Evolutionary conservation across 1,140 invertebrate species (phyloP).

Genomic region (Drosophila pseudoobscura): DNA sequence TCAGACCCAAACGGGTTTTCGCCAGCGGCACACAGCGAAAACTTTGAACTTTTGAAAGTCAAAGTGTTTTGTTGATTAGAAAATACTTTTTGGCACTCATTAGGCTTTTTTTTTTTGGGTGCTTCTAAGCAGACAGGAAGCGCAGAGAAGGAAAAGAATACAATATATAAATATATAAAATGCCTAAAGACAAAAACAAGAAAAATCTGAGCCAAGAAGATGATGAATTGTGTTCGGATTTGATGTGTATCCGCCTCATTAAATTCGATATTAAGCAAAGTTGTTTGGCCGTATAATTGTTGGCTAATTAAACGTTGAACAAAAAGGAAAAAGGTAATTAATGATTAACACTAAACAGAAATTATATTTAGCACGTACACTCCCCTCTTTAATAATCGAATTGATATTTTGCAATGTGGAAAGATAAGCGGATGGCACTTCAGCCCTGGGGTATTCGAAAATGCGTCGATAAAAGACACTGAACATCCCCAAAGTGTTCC

Average conservation of each 20-base stretch:
- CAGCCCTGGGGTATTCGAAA: constrained; percentile 3
- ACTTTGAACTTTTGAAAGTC: constrained; percentile 13
- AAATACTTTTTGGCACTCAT: constrained; percentile 31
- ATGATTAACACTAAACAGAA: background rate
- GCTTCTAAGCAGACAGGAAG: constrained; percentile 29
- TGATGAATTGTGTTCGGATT: constrained; percentile 23
- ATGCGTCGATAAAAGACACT: constrained; percentile 22
- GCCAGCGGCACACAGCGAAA: background rate
- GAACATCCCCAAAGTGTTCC: constrained; percentile 1
- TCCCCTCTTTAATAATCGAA: background rate
- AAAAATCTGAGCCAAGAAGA: background rate
- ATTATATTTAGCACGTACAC: background rate
- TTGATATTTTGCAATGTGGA: constrained; percentile 15
- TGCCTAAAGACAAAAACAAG: too few relatives aligned
- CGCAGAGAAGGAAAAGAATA: constrained; percentile 7
- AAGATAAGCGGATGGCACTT: constrained; percentile 3
- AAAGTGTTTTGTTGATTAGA: constrained; percentile 26
- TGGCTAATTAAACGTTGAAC: constrained; percentile 22
- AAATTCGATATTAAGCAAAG: constrained; percentile 31
- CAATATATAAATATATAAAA: too few relatives aligned
- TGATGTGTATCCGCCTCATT: constrained; percentile 28
- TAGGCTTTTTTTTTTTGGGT: constrained; percentile 4
- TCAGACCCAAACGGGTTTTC: constrained; percentile 25
- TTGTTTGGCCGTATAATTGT: constrained; percentile 22
- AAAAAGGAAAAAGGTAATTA: background rate